Percentiles rank a stretch among this genome's conserved stretches.
These are phyloP conservation scores for Diadophis punctatus DNA, from an alignment of 2,113 vertebrate genomes.

Conservation along the genomic window DNA sequence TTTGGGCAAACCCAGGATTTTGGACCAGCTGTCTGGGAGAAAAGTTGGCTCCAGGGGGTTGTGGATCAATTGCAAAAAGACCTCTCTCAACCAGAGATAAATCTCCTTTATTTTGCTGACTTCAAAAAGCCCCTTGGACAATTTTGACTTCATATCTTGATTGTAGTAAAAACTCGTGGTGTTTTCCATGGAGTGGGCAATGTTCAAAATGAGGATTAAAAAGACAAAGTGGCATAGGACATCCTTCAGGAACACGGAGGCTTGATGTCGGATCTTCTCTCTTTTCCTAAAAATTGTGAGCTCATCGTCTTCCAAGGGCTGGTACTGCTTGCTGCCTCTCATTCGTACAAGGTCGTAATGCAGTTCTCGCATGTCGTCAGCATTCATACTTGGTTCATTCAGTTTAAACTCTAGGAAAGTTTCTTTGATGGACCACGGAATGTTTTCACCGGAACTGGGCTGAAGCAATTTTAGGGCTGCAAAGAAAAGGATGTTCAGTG, in stretches of 20 bases:
- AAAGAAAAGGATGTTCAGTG: slow-evolving; percentile 35
- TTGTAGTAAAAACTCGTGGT: slow-evolving; percentile 49
- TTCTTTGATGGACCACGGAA: slow-evolving; percentile 52
- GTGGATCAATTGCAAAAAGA: slow-evolving; percentile 61
- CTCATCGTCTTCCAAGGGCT: slow-evolving; percentile 50
- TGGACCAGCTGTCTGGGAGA: slow-evolving; percentile 47
- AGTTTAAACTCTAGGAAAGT: slow-evolving; percentile 32
- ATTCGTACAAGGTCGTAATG: neutral
- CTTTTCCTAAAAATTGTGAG: slow-evolving; percentile 47
- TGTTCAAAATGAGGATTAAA: slow-evolving; percentile 46
- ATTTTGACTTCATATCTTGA: slow-evolving; percentile 23
- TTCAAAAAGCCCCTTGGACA: slow-evolving; percentile 32
- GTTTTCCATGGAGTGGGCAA: slow-evolving; percentile 7
- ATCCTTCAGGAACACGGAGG: slow-evolving; percentile 32
- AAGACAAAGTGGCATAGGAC: slow-evolving; percentile 47
- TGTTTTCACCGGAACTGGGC: slow-evolving; percentile 43
- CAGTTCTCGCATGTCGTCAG: neutral
- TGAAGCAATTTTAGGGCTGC: neutral
- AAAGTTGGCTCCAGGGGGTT: slow-evolving; percentile 41
- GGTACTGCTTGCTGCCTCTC: slow-evolving; percentile 37
- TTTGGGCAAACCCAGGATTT: slow-evolving; percentile 64
- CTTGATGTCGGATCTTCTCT: slow-evolving; percentile 31
- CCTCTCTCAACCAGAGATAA: slow-evolving; percentile 44
- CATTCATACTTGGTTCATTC: fast-evolving
- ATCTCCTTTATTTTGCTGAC: slow-evolving; percentile 45